A percentile compares a stretch with the other conserved stretches of the same genome.
Evolutionary conservation across 2,888 invertebrate genomes (phyloP).

Genomic region (Escarpia spicata): DNA sequence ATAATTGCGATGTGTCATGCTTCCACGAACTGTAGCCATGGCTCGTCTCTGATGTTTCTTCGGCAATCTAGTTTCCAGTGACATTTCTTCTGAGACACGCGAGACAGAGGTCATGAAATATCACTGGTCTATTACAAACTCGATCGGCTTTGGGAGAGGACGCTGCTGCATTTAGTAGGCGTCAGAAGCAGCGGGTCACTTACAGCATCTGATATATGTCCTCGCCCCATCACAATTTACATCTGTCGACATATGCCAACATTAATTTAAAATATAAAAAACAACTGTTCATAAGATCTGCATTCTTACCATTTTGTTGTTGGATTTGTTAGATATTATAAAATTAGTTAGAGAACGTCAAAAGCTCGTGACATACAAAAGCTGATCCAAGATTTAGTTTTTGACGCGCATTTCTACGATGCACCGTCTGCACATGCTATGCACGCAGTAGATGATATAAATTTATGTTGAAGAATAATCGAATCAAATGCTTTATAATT

Average conservation of each 20-base stretch:
- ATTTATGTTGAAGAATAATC: background rate
- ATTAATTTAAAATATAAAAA: background rate
- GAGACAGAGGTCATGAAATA: background rate
- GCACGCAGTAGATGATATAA: background rate
- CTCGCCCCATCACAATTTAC: background rate
- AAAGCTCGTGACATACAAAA: too few species aligned
- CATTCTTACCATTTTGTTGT: background rate
- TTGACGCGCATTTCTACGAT: background rate
- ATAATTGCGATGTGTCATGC: constrained; percentile 10
- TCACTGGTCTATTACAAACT: constrained; percentile 10
- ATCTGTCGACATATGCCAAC: background rate
- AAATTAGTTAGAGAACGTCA: too few species aligned
- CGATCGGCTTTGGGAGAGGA: background rate
- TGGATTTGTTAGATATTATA: background rate
- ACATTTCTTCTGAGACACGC: background rate
- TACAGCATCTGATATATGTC: background rate
- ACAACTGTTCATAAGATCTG: background rate
- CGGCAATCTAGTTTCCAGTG: constrained; percentile 13
- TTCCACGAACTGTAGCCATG: background rate
- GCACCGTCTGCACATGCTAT: background rate
- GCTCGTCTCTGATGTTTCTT: constrained; percentile 13
- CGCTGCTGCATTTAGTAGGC: background rate
- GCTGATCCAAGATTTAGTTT: too few species aligned
- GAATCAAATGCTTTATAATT: background rate
- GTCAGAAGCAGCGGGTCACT: background rate